phyloP scores from a whole-genome alignment of 2,113 vertebrate genomes.

The Myrmophylax atrothorax region DNA sequence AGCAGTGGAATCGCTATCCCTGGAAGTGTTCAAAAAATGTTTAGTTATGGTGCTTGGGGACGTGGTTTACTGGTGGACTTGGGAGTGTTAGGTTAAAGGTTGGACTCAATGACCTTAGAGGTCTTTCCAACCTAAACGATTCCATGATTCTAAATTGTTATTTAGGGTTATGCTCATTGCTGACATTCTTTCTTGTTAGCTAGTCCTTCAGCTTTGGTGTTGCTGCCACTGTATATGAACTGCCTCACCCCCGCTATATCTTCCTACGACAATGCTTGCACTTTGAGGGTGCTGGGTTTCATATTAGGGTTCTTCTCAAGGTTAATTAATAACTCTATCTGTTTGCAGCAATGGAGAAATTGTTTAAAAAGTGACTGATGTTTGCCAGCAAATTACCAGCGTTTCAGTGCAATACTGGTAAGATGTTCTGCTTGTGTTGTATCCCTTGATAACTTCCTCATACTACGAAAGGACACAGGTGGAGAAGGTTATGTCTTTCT shows the following conservation, averaged over 20 bases:
- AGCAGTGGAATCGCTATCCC: not conserved
- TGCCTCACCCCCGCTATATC: not conserved
- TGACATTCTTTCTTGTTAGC: not conserved
- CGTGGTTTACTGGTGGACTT: not conserved
- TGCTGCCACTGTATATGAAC: accelerated
- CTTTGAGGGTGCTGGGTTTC: not conserved
- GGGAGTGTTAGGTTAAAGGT: not conserved
- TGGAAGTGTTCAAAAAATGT: not conserved
- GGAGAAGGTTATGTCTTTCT: not conserved
- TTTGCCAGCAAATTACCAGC: not conserved
- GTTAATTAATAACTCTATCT: not conserved
- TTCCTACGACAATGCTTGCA: not conserved
- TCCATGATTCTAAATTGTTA: not conserved
- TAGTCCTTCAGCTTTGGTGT: not conserved
- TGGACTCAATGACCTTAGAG: not conserved
- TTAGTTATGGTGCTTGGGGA: not conserved
- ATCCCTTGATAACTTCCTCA: not conserved
- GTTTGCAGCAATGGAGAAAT: not conserved
- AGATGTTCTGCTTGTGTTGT: not conserved
- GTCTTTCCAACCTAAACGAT: not conserved
- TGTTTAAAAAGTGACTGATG: not conserved
- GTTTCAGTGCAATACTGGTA: too few relatives aligned
- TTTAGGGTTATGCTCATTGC: too few relatives aligned
- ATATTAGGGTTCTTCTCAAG: not conserved
- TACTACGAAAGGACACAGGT: not conserved